Evolutionary conservation across 2,113 vertebrate genomes (phyloP).

Genomic region (Nematolebias whitei): DNA sequence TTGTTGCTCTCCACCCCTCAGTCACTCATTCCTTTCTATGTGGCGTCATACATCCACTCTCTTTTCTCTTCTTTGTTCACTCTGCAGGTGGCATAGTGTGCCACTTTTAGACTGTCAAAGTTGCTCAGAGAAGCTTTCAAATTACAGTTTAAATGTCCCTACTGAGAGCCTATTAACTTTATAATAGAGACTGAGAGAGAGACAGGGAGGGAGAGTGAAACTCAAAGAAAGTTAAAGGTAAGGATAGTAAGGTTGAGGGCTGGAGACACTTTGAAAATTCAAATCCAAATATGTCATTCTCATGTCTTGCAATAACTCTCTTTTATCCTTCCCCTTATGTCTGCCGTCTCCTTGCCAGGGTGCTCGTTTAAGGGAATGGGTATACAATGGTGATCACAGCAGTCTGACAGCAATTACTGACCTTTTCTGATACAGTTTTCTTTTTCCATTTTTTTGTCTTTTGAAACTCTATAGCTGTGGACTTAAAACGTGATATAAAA

Average conservation of each 20-base stretch:
- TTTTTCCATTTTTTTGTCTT: not conserved
- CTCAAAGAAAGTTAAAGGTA: conserved; percentile 19
- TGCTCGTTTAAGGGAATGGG: conserved; percentile 8
- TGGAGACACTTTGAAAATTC: conserved; percentile 20
- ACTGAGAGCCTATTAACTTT: conserved; percentile 59
- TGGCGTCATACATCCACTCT: conserved; percentile 39
- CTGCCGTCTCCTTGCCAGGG: not conserved
- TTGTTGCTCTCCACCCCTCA: conserved; percentile 64
- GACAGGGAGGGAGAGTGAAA: conserved; percentile 13
- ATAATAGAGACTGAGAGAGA: conserved; percentile 38
- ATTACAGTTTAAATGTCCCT: conserved; percentile 60
- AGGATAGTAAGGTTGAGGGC: conserved; percentile 9
- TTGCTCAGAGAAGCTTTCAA: conserved; percentile 62
- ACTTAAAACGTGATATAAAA: not conserved
- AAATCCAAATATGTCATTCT: conserved; percentile 19
- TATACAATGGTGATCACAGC: not conserved
- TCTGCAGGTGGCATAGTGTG: conserved; percentile 55
- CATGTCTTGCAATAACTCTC: conserved; percentile 12
- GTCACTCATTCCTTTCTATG: conserved; percentile 46
- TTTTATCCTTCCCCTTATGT: not conserved
- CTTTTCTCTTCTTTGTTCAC: conserved; percentile 40
- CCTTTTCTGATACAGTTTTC: not conserved
- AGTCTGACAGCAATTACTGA: conserved; percentile 2
- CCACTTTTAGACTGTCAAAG: conserved; percentile 66
- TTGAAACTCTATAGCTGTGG: accelerated